phyloP scores from a whole-genome alignment of 2,888 invertebrate genomes.

The Ennomos fuscantarius region DNA sequence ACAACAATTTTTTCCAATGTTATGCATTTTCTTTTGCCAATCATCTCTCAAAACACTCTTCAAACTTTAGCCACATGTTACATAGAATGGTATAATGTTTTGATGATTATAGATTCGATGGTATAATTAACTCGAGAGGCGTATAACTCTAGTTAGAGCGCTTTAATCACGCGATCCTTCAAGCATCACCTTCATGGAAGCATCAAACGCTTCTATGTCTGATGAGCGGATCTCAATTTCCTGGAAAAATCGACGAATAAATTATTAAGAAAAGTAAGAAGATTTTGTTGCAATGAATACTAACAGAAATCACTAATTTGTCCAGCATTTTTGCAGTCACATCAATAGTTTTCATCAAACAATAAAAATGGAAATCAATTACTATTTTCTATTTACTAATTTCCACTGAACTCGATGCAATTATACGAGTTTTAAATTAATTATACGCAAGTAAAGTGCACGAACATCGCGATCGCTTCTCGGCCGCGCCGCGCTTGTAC shows the following conservation, averaged over 20 bases:
- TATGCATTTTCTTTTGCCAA: background rate
- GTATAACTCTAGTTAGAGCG: slow-evolving; percentile 52
- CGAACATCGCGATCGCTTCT: slow-evolving; percentile 55
- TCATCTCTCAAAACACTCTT: slow-evolving; percentile 9
- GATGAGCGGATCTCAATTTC: slow-evolving; percentile 70
- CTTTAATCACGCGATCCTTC: slow-evolving; percentile 52
- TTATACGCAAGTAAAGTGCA: slow-evolving; percentile 50
- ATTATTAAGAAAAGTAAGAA: slow-evolving; percentile 5
- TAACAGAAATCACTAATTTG: slow-evolving; percentile 42
- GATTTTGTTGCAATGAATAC: slow-evolving; percentile 19
- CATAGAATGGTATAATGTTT: slow-evolving; percentile 46
- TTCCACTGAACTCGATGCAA: slow-evolving; percentile 46
- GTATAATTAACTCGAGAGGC: slow-evolving; percentile 41
- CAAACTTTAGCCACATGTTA: slow-evolving; percentile 44
- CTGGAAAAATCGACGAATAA: slow-evolving; percentile 66
- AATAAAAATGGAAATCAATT: slow-evolving; percentile 22
- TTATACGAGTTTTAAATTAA: slow-evolving; percentile 47
- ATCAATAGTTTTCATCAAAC: slow-evolving; percentile 24
- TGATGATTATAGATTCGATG: slow-evolving; percentile 41
- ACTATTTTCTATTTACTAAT: slow-evolving; percentile 33
- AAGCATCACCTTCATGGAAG: slow-evolving; percentile 80
- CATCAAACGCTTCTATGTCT: slow-evolving; percentile 79
- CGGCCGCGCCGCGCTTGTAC: slow-evolving; percentile 58
- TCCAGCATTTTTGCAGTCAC: slow-evolving; percentile 38
- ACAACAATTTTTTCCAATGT: slow-evolving; percentile 8